phyloP scores from a whole-genome alignment of 2,113 vertebrate species.

The Sardina pilchardus region DNA sequence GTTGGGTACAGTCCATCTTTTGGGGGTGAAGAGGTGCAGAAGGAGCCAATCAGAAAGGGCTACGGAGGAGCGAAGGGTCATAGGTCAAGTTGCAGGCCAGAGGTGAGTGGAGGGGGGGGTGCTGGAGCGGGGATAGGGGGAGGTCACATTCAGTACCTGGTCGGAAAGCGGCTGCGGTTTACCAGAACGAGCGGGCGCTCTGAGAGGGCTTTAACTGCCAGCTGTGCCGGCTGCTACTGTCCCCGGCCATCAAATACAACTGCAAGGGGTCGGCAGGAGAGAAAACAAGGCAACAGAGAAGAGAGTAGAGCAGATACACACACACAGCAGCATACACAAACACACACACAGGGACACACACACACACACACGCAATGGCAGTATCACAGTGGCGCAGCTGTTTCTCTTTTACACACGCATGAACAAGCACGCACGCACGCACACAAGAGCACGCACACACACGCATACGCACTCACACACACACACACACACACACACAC shows the following conservation, averaged over 20 bases:
- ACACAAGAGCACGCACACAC: background rate
- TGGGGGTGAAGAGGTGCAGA: constrained; percentile 25
- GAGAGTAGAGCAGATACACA: constrained; percentile 67
- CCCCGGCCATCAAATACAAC: constrained; percentile 94
- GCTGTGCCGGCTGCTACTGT: constrained; percentile 89
- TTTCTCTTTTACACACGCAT: background rate
- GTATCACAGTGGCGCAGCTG: background rate
- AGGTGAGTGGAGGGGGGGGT: constrained; percentile 58
- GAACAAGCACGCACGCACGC: background rate
- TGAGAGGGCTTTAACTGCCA: constrained; percentile 96
- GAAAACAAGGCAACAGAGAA: constrained; percentile 72
- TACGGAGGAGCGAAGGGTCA: constrained; percentile 61
- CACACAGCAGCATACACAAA: constrained; percentile 59
- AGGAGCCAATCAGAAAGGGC: constrained; percentile 39
- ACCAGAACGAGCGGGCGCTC: constrained; percentile 91
- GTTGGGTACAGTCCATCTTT: background rate
- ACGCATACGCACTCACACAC: background rate
- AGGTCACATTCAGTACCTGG: constrained; percentile 85
- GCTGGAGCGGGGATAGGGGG: constrained; percentile 56
- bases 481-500: background rate
- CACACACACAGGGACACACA: constrained; percentile 37
- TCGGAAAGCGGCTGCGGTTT: constrained; percentile 77
- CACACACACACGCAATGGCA: background rate
- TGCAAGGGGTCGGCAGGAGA: constrained; percentile 80
- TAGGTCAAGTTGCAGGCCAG: constrained; percentile 30